A percentile compares a stretch with the other conserved stretches of the same genome.
Evolutionary conservation across 2,113 vertebrate species (phyloP).

Genomic region (Indicator indicator): DNA sequence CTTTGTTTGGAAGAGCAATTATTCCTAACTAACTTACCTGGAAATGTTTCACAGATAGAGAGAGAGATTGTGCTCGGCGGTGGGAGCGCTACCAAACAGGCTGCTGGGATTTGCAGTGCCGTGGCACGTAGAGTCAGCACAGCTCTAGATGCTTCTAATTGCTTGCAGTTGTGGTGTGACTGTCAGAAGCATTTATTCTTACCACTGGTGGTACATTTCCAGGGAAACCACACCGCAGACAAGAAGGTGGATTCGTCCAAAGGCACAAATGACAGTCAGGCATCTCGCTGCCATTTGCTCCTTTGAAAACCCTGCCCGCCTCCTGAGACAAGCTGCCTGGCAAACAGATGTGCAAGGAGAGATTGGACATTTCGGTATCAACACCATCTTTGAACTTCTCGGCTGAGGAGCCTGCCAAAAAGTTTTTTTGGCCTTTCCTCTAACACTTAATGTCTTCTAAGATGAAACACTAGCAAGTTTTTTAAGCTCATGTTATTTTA

Average conservation of each 20-base stretch:
- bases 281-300: not conserved
- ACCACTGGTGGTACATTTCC: not conserved
- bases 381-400: conserved; percentile 73
- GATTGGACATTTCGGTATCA: conserved; percentile 56
- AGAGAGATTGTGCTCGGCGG: conserved; percentile 32
- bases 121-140: not conserved
- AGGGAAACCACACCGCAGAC: not conserved
- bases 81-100: conserved; percentile 17
- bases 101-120: not conserved
- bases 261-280: conserved; percentile 32
- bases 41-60: conserved; percentile 51
- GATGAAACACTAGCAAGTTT: conserved; percentile 74
- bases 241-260: conserved; percentile 53
- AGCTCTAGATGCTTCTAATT: conserved; percentile 57
- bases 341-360: conserved; percentile 47
- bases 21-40: conserved; percentile 53
- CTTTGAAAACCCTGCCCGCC: conserved; percentile 44
- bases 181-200: conserved; percentile 52
- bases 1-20: conserved; percentile 30
- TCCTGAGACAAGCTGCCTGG: conserved; percentile 28
- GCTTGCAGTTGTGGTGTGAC: conserved; percentile 40
- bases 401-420: conserved; percentile 63
- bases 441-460: conserved; percentile 64
- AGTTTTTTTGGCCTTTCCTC: conserved; percentile 62
- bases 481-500: conserved; percentile 80